Conservation (phyloP, 2,113 vertebrate species). For the Pseudorasbora parva region DNA sequence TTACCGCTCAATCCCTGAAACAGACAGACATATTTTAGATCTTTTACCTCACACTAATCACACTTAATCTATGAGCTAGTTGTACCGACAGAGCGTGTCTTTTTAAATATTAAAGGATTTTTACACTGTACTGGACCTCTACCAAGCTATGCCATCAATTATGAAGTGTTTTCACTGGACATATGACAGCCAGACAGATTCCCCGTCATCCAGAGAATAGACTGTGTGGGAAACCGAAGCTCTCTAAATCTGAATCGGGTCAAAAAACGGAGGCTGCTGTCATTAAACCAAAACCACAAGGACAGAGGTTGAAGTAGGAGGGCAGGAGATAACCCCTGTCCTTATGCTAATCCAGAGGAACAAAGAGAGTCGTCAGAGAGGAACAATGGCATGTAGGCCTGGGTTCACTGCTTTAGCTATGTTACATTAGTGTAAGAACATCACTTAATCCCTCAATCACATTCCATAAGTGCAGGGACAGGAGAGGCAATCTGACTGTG, state of each 20-base stretch:
- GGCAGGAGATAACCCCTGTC: constrained; percentile 60
- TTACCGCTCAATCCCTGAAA: constrained; percentile 80
- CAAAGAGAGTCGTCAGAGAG: constrained; percentile 60
- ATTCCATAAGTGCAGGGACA: constrained; percentile 77
- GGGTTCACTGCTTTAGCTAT: constrained; percentile 64
- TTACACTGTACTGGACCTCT: neutral
- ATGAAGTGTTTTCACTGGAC: neutral
- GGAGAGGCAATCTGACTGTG: constrained; percentile 50
- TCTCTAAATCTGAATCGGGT: constrained; percentile 18
- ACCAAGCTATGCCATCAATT: neutral
- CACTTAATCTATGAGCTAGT: neutral
- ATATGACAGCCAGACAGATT: neutral
- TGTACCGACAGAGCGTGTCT: neutral
- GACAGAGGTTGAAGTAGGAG: constrained; percentile 51
- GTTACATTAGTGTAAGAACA: constrained; percentile 65
- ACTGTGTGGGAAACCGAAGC: constrained; percentile 58
- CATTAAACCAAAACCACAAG: constrained; percentile 46
- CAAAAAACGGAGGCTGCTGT: constrained; percentile 30
- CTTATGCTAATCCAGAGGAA: constrained; percentile 68
- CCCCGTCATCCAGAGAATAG: neutral
- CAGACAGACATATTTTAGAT: neutral
- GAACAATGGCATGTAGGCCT: constrained; percentile 64
- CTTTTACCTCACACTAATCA: neutral
- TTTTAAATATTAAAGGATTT: neutral
- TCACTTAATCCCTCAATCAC: constrained; percentile 73